Evolutionary conservation across 2,888 invertebrate genomes (phyloP).

Genomic region (Oxycera nigricornis): DNA sequence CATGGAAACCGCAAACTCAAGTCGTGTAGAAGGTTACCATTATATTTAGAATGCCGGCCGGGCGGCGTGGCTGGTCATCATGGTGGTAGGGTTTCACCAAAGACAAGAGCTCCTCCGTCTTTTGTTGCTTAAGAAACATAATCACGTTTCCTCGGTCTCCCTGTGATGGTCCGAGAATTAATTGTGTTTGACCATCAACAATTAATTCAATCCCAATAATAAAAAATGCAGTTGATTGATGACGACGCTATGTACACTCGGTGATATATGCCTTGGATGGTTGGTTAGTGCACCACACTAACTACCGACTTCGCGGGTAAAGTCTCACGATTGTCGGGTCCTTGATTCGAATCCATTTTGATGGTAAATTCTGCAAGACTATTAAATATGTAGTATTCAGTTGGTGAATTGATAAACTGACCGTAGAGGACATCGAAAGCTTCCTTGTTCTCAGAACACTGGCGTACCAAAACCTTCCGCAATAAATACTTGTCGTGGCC

Average conservation of each 20-base stretch:
- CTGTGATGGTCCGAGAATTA: conserved; percentile 4
- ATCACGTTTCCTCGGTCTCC: conserved; percentile 16
- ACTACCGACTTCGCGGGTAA: too few species aligned
- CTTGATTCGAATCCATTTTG: too few species aligned
- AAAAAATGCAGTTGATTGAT: background rate
- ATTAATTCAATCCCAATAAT: conserved; percentile 22
- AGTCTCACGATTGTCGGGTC: too few species aligned
- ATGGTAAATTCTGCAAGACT: too few species aligned
- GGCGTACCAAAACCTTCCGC: too few species aligned
- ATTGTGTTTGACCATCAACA: background rate
- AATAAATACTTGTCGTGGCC: background rate
- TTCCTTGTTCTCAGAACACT: too few species aligned
- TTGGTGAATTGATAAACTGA: too few species aligned
- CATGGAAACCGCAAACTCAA: conserved; percentile 11
- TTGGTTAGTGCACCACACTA: too few species aligned
- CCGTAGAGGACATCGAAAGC: too few species aligned
- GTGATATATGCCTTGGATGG: too few species aligned
- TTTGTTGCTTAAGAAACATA: conserved; percentile 21
- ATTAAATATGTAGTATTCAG: too few species aligned
- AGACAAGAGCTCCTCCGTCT: conserved; percentile 19
- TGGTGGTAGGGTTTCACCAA: background rate
- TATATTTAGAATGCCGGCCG: background rate
- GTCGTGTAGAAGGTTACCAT: conserved; percentile 12
- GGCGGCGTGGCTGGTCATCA: background rate
- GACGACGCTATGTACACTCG: too few species aligned